Evolutionary conservation across 2,888 invertebrate genomes (phyloP).

Genomic region (Cabera pusaria): DNA sequence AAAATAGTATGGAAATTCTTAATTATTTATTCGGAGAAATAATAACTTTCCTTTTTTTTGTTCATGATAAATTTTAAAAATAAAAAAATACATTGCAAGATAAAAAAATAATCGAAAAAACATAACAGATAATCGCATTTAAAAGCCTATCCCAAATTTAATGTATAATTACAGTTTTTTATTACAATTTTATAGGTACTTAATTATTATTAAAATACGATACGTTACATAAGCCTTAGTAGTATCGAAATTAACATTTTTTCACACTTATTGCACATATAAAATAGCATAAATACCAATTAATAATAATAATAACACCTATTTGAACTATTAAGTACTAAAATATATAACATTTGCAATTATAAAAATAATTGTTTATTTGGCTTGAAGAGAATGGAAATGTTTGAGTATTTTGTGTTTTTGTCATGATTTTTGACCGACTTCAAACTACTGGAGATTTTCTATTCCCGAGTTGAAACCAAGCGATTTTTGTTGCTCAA

Average conservation of each 20-base stretch:
- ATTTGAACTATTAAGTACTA: slow-evolving; percentile 50
- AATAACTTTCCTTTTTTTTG: slow-evolving; percentile 61
- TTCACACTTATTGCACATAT: slow-evolving; percentile 76
- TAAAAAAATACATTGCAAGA: slow-evolving; percentile 52
- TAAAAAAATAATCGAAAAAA: slow-evolving; percentile 60
- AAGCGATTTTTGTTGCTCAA: no score
- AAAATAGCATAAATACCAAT: slow-evolving; percentile 68
- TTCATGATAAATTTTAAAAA: slow-evolving; percentile 57
- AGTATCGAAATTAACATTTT: slow-evolving; percentile 57
- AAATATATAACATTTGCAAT: slow-evolving; percentile 46
- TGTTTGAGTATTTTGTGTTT: slow-evolving; percentile 48
- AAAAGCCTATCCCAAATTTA: slow-evolving; percentile 68
- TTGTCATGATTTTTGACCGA: slow-evolving; percentile 47
- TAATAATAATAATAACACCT: slow-evolving; percentile 56
- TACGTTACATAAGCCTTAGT: slow-evolving; percentile 55
- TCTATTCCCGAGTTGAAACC: no score
- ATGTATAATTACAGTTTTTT: slow-evolving; percentile 71
- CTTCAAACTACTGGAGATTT: no score
- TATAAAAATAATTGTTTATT: slow-evolving; percentile 48
- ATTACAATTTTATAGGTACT: slow-evolving; percentile 67
- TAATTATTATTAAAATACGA: slow-evolving; percentile 54
- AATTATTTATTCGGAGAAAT: slow-evolving; percentile 78
- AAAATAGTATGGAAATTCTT: slow-evolving; percentile 60
- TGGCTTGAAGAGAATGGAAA: slow-evolving; percentile 47
- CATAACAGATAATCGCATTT: slow-evolving; percentile 70